phyloP scores from a whole-genome alignment of 2,113 vertebrate species.

The Lonchura striata region DNA sequence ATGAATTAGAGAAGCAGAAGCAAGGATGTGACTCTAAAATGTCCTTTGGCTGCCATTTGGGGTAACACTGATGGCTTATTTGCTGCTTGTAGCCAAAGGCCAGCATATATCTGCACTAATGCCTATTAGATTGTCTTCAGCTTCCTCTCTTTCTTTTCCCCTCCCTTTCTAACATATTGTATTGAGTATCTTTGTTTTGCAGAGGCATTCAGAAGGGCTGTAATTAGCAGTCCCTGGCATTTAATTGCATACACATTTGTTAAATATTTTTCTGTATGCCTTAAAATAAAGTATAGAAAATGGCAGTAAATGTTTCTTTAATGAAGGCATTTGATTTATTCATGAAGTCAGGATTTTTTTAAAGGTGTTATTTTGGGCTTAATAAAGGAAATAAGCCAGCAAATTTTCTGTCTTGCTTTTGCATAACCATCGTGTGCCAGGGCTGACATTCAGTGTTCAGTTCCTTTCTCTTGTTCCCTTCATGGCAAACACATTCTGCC shows the following conservation, averaged over 20 bases:
- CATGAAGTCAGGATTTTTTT: conserved; percentile 47
- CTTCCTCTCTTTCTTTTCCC: conserved; percentile 47
- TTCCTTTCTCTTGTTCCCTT: neutral
- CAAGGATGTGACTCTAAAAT: conserved; percentile 27
- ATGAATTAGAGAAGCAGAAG: conserved; percentile 48
- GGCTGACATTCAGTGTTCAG: neutral
- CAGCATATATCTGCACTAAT: neutral
- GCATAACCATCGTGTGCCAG: neutral
- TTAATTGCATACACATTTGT: conserved; percentile 66
- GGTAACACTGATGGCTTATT: conserved; percentile 5
- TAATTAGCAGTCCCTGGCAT: conserved; percentile 54
- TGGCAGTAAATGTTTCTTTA: conserved; percentile 52
- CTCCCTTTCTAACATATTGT: conserved; percentile 27
- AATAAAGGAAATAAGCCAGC: conserved; percentile 57
- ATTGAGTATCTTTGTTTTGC: conserved; percentile 57
- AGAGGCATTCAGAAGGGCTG: conserved; percentile 58
- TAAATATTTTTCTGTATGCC: conserved; percentile 69
- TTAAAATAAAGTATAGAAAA: conserved; percentile 70
- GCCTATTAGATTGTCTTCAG: conserved; percentile 42
- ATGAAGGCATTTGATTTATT: conserved; percentile 59
- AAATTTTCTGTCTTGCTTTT: conserved; percentile 26
- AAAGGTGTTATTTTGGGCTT: conserved; percentile 55
- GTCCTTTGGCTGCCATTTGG: conserved; percentile 44
- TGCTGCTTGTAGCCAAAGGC: conserved; percentile 36
- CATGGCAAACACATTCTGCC: neutral